These are phyloP conservation scores for Acrocephalus kingi DNA, from an alignment of 2,113 vertebrate genomes.

Conservation along the genomic window DNA sequence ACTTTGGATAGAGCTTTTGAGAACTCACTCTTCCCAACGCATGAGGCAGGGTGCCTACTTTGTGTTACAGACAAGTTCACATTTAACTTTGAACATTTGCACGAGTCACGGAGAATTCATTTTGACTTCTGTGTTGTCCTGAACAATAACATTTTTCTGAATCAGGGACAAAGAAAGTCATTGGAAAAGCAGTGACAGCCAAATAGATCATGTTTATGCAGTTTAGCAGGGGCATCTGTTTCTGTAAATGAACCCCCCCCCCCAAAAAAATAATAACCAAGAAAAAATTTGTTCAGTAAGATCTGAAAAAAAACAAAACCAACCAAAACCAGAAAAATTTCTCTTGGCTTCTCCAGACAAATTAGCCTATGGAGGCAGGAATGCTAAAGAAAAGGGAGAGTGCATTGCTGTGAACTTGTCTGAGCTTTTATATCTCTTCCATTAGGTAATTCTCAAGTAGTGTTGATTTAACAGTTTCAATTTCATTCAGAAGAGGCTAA, in stretches of 20 bases:
- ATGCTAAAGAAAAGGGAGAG: not conserved
- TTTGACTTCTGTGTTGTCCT: constrained; percentile 45
- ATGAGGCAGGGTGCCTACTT: constrained; percentile 26
- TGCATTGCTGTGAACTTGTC: not conserved
- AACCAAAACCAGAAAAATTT: not conserved
- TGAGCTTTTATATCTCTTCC: constrained; percentile 32
- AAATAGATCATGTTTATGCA: constrained; percentile 11
- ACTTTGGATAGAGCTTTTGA: constrained; percentile 21
- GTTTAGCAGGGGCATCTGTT: constrained; percentile 38
- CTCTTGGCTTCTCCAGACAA: not conserved
- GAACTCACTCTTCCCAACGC: not conserved
- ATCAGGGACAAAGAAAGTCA: constrained; percentile 17
- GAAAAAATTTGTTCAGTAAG: not conserved
- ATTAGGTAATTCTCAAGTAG: constrained; percentile 57
- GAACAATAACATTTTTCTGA: constrained; percentile 59
- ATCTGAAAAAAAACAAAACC: not conserved
- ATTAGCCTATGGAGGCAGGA: not conserved
- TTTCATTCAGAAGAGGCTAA: constrained; percentile 60
- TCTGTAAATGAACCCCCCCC: not conserved
- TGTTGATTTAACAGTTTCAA: constrained; percentile 64
- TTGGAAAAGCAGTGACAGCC: constrained; percentile 20
- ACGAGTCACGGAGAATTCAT: not conserved
- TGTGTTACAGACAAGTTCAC: constrained; percentile 7
- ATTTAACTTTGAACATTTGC: constrained; percentile 21
- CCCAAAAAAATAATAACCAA: constrained; percentile 14